Evolutionary conservation across 2,888 invertebrate genomes (phyloP).

Genomic region (Polydrusus pterygomalis): DNA sequence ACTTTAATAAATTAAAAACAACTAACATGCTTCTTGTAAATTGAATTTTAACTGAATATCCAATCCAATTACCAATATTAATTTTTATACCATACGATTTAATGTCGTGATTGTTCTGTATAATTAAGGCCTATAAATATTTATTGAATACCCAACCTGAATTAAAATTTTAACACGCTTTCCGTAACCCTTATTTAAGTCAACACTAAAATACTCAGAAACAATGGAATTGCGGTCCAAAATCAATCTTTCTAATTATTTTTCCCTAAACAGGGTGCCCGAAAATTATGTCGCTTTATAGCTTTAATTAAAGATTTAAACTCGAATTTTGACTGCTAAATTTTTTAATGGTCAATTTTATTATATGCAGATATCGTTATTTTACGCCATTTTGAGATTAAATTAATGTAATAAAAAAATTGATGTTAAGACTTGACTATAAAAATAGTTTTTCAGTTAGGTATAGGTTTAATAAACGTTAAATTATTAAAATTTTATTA

Average conservation of each 20-base stretch:
- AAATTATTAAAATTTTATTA: no score
- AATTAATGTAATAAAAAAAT: no score
- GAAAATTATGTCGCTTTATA: neutral
- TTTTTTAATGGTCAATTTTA: neutral
- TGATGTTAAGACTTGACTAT: no score
- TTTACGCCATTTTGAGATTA: no score
- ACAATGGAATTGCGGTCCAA: neutral
- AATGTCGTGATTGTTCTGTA: neutral
- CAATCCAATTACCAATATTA: neutral
- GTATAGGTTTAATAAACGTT: no score
- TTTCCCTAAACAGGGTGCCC: constrained; percentile 7
- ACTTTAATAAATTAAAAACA: no score
- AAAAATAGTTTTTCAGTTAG: no score
- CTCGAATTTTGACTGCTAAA: neutral
- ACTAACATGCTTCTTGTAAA: no score
- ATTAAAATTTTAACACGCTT: neutral
- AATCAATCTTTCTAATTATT: constrained; percentile 13
- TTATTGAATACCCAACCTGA: constrained; percentile 12
- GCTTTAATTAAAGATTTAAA: constrained; percentile 11
- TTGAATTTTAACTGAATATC: neutral
- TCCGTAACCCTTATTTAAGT: constrained; percentile 3
- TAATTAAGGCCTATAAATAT: constrained; percentile 8
- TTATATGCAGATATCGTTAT: no score
- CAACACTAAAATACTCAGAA: constrained; percentile 11
- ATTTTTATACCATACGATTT: neutral